Evolutionary conservation across 2,797 vertebrate genomes (phyloP), one percentile per base, ranked within the genome.

Genomic region (Myotis findleyi): DNA sequence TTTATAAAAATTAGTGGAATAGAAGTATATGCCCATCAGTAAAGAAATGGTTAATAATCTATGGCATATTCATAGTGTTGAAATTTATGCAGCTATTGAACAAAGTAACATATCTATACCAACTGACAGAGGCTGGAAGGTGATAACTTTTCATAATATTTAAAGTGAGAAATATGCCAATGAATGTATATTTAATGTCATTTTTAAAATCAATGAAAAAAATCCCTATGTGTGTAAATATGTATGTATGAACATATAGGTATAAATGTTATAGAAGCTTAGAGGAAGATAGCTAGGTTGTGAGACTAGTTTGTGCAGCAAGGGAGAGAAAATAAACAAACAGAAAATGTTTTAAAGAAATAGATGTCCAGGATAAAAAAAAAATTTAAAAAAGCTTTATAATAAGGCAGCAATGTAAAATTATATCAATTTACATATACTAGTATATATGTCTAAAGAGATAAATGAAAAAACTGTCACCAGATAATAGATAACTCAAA

Each of bases 41-140:
- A 55, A 10, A 21, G 27, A 93, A 93, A 83, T 23, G n/a, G 30
- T n/a, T 92, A 79, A 96, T 94, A 91, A 82, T 55, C 4, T 49
- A 23, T 94, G 38, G 16, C 49, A 82, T 64, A 59, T 49, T 81
- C 23, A 51, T 68, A 88, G 2, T 57, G 80, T 27, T 84, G 55
- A 93, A 79, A 95, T 47, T 69, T 41, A 90, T 9, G 36, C 7
- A 91, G 16, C 30, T 41, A 86, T 16, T 95, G 71, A 91, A 82
- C 86, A 84, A 13, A 59, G 12, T 44, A 14, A 71, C 7, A 18
- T 55, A 59, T 12, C 16, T 83, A 59, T 80, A 68, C 10, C 30
- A 79, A 27, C 0, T 89, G 64, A 53, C 2, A 75, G 2, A 10
- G 13, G 2, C 18, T 68, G 3, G 5, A 17, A 17, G 30, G 33